Conservation (phyloP, 2,888 invertebrate species). For the Stenichneumon culpator region DNA sequence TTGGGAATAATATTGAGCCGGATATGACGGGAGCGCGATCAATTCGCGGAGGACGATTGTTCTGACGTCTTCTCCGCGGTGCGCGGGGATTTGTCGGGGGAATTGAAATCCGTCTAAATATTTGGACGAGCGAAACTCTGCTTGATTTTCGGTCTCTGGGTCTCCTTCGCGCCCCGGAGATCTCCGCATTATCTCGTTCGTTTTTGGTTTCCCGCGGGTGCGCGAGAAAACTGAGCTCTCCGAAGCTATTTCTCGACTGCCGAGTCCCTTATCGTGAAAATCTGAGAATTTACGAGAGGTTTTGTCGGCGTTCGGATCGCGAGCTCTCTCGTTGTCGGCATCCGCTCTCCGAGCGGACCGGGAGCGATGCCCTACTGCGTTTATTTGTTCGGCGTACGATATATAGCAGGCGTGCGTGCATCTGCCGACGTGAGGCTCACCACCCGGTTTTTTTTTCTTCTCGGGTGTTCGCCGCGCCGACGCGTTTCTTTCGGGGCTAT, state of each 20-base stretch:
- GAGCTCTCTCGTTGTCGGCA: slow-evolving; percentile 47
- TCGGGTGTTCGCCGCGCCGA: not conserved
- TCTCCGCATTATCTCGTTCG: not conserved
- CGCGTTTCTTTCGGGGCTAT: not conserved
- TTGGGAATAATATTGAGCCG: slow-evolving; percentile 47
- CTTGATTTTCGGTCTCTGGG: slow-evolving; percentile 30
- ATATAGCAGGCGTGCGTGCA: slow-evolving; percentile 51
- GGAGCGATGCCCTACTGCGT: slow-evolving; percentile 62
- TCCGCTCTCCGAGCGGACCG: slow-evolving; percentile 34
- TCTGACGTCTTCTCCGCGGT: slow-evolving; percentile 15
- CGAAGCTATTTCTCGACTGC: slow-evolving; percentile 31
- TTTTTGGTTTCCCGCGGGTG: slow-evolving; percentile 1
- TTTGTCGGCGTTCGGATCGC: slow-evolving; percentile 6
- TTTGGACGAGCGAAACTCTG: slow-evolving; percentile 50
- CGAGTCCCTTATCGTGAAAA: slow-evolving; percentile 24
- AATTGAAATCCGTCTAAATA: slow-evolving; percentile 56
- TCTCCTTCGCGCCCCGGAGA: not conserved
- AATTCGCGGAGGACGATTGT: slow-evolving; percentile 46
- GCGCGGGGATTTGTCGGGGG: slow-evolving; percentile 6
- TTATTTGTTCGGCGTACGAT: slow-evolving; percentile 62
- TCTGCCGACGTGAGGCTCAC: slow-evolving; percentile 61
- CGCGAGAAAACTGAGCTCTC: slow-evolving; percentile 6
- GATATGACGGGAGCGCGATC: slow-evolving; percentile 43
- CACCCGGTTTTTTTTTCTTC: slow-evolving; percentile 20
- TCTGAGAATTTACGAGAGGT: slow-evolving; percentile 45